phyloP scores from a whole-genome alignment of 2,888 invertebrate species.

The Archips xylosteana region DNA sequence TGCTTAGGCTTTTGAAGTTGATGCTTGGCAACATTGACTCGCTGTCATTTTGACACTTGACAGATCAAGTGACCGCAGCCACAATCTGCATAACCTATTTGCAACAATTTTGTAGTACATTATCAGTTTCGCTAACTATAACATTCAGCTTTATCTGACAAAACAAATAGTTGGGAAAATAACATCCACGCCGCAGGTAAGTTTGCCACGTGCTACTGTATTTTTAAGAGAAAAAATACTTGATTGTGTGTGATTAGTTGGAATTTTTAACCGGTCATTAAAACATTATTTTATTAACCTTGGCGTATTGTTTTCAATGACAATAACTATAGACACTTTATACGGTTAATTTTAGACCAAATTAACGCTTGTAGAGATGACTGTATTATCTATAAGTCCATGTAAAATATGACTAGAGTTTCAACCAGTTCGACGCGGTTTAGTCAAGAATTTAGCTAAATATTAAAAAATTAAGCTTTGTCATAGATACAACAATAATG shows the following conservation, averaged over 20 bases:
- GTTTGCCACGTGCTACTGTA: slow-evolving; percentile 8
- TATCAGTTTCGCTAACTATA: slow-evolving; percentile 24
- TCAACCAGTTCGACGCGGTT: background rate
- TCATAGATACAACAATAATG: background rate
- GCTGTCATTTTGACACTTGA: slow-evolving; percentile 29
- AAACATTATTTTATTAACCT: slow-evolving; percentile 29
- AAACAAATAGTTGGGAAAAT: slow-evolving; percentile 24
- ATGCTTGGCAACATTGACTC: slow-evolving; percentile 11
- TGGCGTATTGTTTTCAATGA: slow-evolving; percentile 23
- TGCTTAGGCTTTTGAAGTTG: background rate
- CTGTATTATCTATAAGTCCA: background rate
- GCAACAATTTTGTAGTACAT: slow-evolving; percentile 1
- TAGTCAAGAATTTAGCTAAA: background rate
- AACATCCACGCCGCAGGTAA: slow-evolving; percentile 10
- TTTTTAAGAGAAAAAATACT: background rate
- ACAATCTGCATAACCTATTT: slow-evolving; percentile 6
- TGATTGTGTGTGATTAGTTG: background rate
- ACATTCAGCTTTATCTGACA: slow-evolving; percentile 18
- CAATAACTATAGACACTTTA: slow-evolving; percentile 5
- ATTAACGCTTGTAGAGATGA: slow-evolving; percentile 22
- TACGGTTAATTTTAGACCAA: slow-evolving; percentile 24
- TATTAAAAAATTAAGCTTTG: background rate
- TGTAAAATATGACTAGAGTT: background rate
- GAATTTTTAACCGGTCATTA: slow-evolving; percentile 10
- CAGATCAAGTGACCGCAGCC: slow-evolving; percentile 9